phyloP scores from a whole-genome alignment of 2,888 invertebrate species.

The Phasia obesa region DNA sequence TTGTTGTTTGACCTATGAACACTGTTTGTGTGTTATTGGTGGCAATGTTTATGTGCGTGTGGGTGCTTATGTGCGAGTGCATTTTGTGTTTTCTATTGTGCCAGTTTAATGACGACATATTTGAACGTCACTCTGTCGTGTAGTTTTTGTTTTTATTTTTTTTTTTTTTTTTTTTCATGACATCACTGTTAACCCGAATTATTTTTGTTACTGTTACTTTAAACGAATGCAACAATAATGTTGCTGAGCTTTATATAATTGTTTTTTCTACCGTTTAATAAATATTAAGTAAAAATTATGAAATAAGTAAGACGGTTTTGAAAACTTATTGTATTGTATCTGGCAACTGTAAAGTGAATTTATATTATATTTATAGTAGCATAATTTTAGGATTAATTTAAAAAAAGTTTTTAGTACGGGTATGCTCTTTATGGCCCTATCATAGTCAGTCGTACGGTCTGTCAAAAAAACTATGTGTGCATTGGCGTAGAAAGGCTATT shows the following conservation, averaged over 20 bases:
- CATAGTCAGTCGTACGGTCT: too few relatives aligned
- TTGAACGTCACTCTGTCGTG: constrained; percentile 29
- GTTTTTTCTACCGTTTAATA: too few relatives aligned
- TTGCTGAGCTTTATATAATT: background rate
- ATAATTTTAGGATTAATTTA: too few relatives aligned
- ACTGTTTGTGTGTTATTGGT: background rate
- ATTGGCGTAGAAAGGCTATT: too few relatives aligned
- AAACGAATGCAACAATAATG: constrained; percentile 11
- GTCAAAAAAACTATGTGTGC: too few relatives aligned
- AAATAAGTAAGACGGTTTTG: too few relatives aligned
- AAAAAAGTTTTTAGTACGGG: too few relatives aligned
- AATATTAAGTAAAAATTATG: background rate
- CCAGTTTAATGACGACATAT: constrained; percentile 62
- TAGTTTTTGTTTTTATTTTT: constrained; percentile 31
- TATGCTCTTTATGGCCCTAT: too few relatives aligned
- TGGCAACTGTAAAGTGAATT: too few relatives aligned
- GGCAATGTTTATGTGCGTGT: background rate
- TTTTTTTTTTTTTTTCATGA: constrained; percentile 24
- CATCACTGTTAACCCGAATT: constrained; percentile 64
- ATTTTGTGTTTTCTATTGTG: constrained; percentile 8
- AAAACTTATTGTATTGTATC: too few relatives aligned
- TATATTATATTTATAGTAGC: too few relatives aligned
- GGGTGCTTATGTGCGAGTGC: background rate
- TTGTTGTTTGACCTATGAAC: constrained; percentile 37
- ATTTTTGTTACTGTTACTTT: background rate